Conservation (phyloP, 2,113 vertebrate genomes). For the Ursus arctos region DNA sequence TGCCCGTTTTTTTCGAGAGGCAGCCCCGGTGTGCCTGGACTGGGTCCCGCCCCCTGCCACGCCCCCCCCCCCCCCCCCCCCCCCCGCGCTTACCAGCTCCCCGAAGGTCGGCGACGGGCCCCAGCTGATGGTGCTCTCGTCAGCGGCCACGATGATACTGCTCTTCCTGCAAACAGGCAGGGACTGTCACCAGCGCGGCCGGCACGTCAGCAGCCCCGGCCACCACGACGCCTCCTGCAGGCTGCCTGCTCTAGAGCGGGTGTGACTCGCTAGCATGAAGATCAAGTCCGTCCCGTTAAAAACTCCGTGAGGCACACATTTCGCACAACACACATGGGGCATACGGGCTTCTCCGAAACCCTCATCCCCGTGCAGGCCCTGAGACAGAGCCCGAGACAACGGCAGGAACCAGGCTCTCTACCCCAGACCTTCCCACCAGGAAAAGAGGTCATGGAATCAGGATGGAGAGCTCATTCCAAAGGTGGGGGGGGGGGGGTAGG, state of each 20-base stretch:
- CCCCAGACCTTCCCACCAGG: background rate
- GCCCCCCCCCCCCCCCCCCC: background rate
- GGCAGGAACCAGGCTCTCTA: background rate
- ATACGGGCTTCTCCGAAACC: background rate
- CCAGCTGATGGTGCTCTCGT: conserved; percentile 99
- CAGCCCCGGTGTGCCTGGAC: fast-evolving
- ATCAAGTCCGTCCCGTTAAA: background rate
- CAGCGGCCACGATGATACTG: conserved; percentile 96
- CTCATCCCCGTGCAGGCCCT: fast-evolving
- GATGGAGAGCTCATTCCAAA: fast-evolving
- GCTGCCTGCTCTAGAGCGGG: background rate
- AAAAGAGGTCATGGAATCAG: background rate
- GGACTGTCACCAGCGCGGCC: background rate
- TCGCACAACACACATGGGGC: background rate
- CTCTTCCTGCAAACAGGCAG: conserved; percentile 91
- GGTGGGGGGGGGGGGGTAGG: fast-evolving
- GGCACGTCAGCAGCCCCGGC: background rate
- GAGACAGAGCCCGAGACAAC: background rate
- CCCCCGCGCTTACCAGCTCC: conserved; percentile 92
- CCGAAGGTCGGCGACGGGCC: conserved; percentile 97
- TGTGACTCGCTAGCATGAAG: background rate
- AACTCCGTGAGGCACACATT: fast-evolving
- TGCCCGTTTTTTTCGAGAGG: fast-evolving
- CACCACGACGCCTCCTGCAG: fast-evolving
- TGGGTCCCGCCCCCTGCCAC: fast-evolving